Conservation (phyloP, 2,113 vertebrate genomes). For the Arizona elegans region DNA sequence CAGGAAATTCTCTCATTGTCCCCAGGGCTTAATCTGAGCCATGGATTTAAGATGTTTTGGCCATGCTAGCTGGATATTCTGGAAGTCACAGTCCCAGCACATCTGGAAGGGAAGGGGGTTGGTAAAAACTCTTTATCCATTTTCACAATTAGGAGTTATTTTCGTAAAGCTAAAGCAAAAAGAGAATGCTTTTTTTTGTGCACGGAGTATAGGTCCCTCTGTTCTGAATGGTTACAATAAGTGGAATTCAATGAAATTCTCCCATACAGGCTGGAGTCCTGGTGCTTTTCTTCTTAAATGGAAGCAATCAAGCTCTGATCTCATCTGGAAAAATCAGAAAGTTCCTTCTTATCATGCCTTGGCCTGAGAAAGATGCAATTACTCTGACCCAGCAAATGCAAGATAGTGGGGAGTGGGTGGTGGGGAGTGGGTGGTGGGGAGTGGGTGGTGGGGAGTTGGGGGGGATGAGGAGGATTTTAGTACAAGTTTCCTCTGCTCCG, state of each 20-base stretch:
- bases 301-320: not conserved
- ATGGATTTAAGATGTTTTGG: not conserved
- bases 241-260: not conserved
- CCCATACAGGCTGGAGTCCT: not conserved
- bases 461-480: not conserved
- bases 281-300: not conserved
- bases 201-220: not conserved
- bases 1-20: not conserved
- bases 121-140: not conserved
- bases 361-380: not conserved
- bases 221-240: not conserved
- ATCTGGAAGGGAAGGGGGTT: not conserved
- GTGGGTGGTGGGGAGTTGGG: not conserved
- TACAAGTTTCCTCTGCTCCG: not conserved
- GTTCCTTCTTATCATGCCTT: not conserved
- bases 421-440: not conserved
- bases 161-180: not conserved
- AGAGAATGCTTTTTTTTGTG: not conserved
- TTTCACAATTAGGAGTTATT: not conserved
- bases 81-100: not conserved
- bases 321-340: slow-evolving; percentile 9
- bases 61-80: not conserved
- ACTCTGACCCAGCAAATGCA: not conserved
- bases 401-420: not conserved
- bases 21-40: not conserved